Evolutionary conservation across 2,888 invertebrate genomes (phyloP), one percentile per base, ranked within the genome.

Genomic region (Lasioglossum marginatum): DNA sequence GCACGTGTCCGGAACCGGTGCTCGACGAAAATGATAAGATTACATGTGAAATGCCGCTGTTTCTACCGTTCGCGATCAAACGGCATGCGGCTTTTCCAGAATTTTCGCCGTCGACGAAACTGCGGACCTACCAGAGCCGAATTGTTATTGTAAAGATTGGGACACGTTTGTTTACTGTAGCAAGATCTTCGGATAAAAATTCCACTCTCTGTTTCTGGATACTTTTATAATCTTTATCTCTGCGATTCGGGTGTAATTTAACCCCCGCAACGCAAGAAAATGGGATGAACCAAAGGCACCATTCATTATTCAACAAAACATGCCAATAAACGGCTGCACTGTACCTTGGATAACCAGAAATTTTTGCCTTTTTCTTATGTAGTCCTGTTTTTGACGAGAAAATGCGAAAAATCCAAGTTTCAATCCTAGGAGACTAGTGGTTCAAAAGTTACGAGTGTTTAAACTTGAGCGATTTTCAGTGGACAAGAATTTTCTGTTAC

Each of bases 11-110:
- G 19, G 4, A 66, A 66, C 66, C 66, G 66, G 34, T 34, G 66
- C 34, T 66, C 66, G 34, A 66, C 34, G 66, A 34, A 66, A 66
- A 66, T 66, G 19, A 34, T 66, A 23, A 34, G 66, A 66, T 66
- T 66, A 34, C 66, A 66, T 6, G 66, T 1, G 66, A 66, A 66
- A 34, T 34, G 66, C 8, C 10, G 34, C 34, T 66, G 34, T 66
- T 43, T 34, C 66, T 3, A 34, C 8, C 66, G 66, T 19, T 66
- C 10, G 6, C 66, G 19, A 66, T 66, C 66, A 23, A 34, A 34
- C 31, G 34, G 19, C 66, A 19, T 8, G 34, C 34, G 66, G 19
- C 66, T 23, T 34, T 34, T 19, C 1, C 16, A 2, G 34, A 66
- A 31, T 31, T 31, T 45, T 31, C 60, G 3, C 27, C 14, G 4